Conservation (phyloP, 2,797 vertebrate genomes). For the Cossypha dichroa region DNA sequence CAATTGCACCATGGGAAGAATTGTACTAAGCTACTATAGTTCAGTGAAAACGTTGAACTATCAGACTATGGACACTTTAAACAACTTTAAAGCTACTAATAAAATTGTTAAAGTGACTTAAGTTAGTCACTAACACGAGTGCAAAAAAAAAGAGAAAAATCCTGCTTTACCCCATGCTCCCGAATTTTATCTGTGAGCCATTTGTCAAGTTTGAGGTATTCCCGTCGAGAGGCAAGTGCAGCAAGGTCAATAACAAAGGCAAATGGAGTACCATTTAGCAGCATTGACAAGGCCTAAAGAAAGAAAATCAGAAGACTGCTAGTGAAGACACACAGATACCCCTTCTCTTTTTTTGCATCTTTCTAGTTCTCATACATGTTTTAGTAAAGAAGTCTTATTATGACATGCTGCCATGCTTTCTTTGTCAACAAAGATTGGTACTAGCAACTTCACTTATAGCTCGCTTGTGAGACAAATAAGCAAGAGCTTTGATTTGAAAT, state of each 20-base stretch:
- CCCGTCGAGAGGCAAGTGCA: slow-evolving; percentile 99
- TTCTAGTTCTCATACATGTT: neutral
- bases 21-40: slow-evolving; percentile 5
- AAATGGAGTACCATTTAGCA: slow-evolving; percentile 99
- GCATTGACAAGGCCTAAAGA: slow-evolving; percentile 96
- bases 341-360: neutral
- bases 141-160: slow-evolving; percentile 53
- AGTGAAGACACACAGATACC: slow-evolving; percentile 27
- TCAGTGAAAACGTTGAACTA: neutral
- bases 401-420: neutral
- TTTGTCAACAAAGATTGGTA: neutral
- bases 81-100: slow-evolving; percentile 21
- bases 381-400: neutral
- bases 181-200: slow-evolving; percentile 99
- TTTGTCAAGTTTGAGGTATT: slow-evolving; percentile 99
- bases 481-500: neutral
- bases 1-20: slow-evolving; percentile 36
- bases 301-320: slow-evolving; percentile 54
- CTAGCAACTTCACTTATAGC: neutral
- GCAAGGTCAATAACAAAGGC: slow-evolving; percentile 99
- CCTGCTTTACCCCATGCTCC: slow-evolving; percentile 92
- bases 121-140: slow-evolving; percentile 9
- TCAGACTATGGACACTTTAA: neutral
- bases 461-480: neutral
- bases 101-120: slow-evolving; percentile 3